Evolutionary conservation across 2,888 invertebrate species (phyloP).

Genomic region (Metopia argyrocephala): DNA sequence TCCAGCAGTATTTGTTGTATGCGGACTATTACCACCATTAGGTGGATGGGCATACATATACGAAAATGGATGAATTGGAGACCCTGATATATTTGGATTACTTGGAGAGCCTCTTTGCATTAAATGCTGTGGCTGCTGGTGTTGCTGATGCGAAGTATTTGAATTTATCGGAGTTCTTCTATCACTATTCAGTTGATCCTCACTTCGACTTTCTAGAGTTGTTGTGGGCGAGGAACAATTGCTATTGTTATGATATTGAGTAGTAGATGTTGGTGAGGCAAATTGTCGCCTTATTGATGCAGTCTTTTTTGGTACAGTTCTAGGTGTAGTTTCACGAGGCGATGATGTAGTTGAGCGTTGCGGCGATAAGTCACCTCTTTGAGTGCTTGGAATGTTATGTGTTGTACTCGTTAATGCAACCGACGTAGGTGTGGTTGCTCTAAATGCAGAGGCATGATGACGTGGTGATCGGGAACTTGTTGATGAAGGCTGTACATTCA

Average conservation of each 20-base stretch:
- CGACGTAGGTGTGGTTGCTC: slow-evolving; percentile 60
- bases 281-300: slow-evolving; percentile 79
- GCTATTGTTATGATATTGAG: slow-evolving; percentile 53
- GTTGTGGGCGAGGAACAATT: slow-evolving; percentile 72
- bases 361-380: slow-evolving; percentile 71
- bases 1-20: slow-evolving; percentile 66
- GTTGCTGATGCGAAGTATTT: slow-evolving; percentile 67
- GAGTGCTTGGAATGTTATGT: slow-evolving; percentile 70
- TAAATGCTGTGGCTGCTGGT: slow-evolving; percentile 67
- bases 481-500: slow-evolving; percentile 37
- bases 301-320: slow-evolving; percentile 79
- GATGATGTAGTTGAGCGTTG: slow-evolving; percentile 73
- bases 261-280: slow-evolving; percentile 76
- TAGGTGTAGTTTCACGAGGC: slow-evolving; percentile 74
- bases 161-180: slow-evolving; percentile 59
- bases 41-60: slow-evolving; percentile 74
- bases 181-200: slow-evolving; percentile 59
- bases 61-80: slow-evolving; percentile 75
- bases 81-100: slow-evolving; percentile 63
- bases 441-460: slow-evolving; percentile 64
- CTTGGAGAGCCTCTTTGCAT: slow-evolving; percentile 73
- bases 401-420: slow-evolving; percentile 58
- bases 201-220: slow-evolving; percentile 58
- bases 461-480: slow-evolving; percentile 63
- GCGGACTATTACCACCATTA: slow-evolving; percentile 71